Percentiles rank a stretch among this genome's conserved stretches.
phyloP scores from a whole-genome alignment of 2,888 invertebrate species.

The Lasioglossum oenotherae region DNA sequence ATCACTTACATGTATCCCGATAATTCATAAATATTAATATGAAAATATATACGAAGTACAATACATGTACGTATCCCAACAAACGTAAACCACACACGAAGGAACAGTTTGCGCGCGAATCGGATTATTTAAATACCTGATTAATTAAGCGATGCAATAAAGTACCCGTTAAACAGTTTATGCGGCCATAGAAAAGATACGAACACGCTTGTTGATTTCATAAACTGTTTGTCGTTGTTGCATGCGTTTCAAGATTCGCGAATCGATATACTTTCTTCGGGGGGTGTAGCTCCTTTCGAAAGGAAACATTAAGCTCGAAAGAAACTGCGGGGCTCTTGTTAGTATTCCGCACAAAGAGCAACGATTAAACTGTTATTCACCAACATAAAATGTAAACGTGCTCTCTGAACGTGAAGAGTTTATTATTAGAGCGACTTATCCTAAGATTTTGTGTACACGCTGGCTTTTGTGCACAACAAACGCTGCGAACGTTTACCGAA shows the following conservation, averaged over 20 bases:
- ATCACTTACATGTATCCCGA: neutral
- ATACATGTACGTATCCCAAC: too few species aligned
- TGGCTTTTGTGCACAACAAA: neutral
- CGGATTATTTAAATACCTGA: neutral
- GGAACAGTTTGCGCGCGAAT: neutral
- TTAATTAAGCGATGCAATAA: neutral
- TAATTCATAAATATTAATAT: neutral
- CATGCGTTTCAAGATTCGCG: neutral
- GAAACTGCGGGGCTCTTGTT: neutral
- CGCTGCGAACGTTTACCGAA: neutral
- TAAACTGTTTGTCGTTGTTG: neutral
- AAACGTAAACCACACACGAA: neutral
- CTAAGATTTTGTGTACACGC: neutral
- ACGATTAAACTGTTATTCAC: conserved; percentile 3
- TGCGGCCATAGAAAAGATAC: neutral
- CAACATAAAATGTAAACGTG: conserved; percentile 2
- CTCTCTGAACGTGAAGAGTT: neutral
- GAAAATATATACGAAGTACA: neutral
- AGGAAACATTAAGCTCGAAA: neutral
- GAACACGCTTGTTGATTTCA: neutral
- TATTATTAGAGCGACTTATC: neutral
- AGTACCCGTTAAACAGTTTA: neutral
- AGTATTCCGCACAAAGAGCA: conserved; percentile 1
- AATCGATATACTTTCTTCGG: neutral
- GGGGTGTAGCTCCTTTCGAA: too few species aligned